Base-by-base conservation (phyloP, 2,888 invertebrate genomes). In the Eupithecia inturbata region DNA sequence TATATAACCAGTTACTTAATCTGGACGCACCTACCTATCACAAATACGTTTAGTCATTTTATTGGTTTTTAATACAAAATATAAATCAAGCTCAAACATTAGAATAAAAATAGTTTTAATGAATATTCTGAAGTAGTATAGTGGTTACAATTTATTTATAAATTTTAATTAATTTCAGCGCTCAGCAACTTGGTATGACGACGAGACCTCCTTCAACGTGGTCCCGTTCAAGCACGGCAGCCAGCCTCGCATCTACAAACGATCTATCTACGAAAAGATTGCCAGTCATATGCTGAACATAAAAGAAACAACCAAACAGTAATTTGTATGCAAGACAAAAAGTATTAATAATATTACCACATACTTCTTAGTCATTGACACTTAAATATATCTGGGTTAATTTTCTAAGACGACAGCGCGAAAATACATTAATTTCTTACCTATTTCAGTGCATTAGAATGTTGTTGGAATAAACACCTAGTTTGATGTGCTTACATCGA, bases 221-320 rank as follows among this genome's bases (percentile, higher is more conserved):
- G 89, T 89, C 77, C 89, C 90, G 0, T 88, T 87, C 73, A 86
- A 86, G 1, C 85, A 87, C 57, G 88, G 87, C 57, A 87, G 86
- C 0, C 94, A 94, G 76, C 91, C 93, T 0, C 86, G 94, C 39
- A 94, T 94, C 77, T 94, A 93, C 86, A 94, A 94, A 78, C 87
- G 94, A n/a, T 91, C 93, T 1, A 77, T 93, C 22, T 94, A 88
- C 82, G 85, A 93, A 71, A 84, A 89, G 78, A 88, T 94, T 16
- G 84, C 91, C 28, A 86, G 87, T 60, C 82, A 89, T 0, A 78
- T 94, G 76, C 81, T 94, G 36, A 86, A 90, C 68, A 84, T 87
- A 66, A 86, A 85, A 67, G 81, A 82, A 76, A 77, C 79, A 67
- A 75, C 74, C 22, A 85, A 86, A 77, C 78, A 87, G 62, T 87